Percentiles rank a stretch among this genome's conserved stretches.
Conservation (phyloP, 2,888 invertebrate genomes). For the Watsonalla binaria region DNA sequence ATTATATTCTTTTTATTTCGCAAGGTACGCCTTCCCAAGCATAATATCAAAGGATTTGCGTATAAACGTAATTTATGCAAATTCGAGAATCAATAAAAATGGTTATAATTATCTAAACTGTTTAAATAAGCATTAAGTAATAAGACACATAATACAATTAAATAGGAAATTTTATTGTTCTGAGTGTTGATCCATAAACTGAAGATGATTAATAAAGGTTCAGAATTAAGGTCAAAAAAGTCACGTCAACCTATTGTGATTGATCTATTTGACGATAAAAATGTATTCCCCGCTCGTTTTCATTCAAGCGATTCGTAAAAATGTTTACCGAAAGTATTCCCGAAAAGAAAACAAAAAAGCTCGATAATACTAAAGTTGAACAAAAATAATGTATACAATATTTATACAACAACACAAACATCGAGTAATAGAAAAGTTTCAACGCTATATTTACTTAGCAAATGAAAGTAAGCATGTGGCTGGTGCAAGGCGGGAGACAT, state of each 20-base stretch:
- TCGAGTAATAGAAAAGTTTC: conserved; percentile 55
- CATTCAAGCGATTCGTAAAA: neutral
- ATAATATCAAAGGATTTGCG: too few relatives aligned
- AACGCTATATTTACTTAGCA: conserved; percentile 54
- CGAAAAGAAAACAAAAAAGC: neutral
- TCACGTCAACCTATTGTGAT: neutral
- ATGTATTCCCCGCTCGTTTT: neutral
- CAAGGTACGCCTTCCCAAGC: too few relatives aligned
- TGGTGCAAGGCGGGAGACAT: conserved; percentile 9
- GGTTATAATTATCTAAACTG: too few relatives aligned
- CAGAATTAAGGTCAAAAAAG: neutral
- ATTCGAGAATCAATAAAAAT: too few relatives aligned
- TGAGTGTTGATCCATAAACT: neutral
- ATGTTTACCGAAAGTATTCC: neutral
- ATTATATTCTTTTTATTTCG: too few relatives aligned
- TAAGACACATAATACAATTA: too few relatives aligned
- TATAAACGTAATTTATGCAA: too few relatives aligned
- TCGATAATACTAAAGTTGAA: neutral
- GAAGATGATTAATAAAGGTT: neutral
- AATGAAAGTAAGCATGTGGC: conserved; percentile 42
- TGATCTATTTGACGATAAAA: neutral
- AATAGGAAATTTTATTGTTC: too few relatives aligned
- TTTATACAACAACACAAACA: conserved; percentile 48
- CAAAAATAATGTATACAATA: conserved; percentile 23
- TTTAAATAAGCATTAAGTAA: too few relatives aligned